Conservation (phyloP, 1,140 invertebrate species). For the Plectrocnemia conspersa region DNA sequence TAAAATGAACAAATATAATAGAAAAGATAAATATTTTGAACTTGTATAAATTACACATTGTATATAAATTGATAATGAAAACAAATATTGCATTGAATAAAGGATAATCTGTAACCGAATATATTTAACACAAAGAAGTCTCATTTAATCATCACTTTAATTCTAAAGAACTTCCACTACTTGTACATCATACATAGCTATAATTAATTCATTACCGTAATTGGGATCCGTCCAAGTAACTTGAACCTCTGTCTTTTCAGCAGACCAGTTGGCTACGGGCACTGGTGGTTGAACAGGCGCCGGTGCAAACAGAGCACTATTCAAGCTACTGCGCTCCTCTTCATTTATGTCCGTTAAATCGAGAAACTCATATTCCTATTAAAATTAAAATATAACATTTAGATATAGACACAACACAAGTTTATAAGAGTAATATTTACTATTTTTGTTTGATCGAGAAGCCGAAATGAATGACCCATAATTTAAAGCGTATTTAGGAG, state of each 20-base stretch:
- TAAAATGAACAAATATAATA: too few relatives aligned
- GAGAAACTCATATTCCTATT: slow-evolving; percentile 54
- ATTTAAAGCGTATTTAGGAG: background rate
- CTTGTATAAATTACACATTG: background rate
- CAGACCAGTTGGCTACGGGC: slow-evolving; percentile 3
- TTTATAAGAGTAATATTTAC: background rate
- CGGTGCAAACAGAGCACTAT: slow-evolving; percentile 46
- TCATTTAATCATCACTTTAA: background rate
- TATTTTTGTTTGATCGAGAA: too few relatives aligned
- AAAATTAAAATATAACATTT: slow-evolving; percentile 36
- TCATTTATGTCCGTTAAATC: slow-evolving; percentile 53
- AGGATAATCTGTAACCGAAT: too few relatives aligned
- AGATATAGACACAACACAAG: background rate
- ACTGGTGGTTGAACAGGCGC: slow-evolving; percentile 36
- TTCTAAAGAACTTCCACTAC: background rate
- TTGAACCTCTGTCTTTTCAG: slow-evolving; percentile 10
- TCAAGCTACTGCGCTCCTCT: slow-evolving; percentile 49
- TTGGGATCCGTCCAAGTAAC: slow-evolving; percentile 42
- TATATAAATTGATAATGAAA: background rate
- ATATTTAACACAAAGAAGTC: too few relatives aligned
- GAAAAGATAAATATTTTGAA: background rate
- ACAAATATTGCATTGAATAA: slow-evolving; percentile 1
- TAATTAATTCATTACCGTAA: slow-evolving; percentile 38
- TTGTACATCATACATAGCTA: too few relatives aligned
- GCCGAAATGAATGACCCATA: background rate